A percentile compares a stretch with the other conserved stretches of the same genome.
Conservation (phyloP, 2,797 vertebrate species). For the Gastrophryne carolinensis region DNA sequence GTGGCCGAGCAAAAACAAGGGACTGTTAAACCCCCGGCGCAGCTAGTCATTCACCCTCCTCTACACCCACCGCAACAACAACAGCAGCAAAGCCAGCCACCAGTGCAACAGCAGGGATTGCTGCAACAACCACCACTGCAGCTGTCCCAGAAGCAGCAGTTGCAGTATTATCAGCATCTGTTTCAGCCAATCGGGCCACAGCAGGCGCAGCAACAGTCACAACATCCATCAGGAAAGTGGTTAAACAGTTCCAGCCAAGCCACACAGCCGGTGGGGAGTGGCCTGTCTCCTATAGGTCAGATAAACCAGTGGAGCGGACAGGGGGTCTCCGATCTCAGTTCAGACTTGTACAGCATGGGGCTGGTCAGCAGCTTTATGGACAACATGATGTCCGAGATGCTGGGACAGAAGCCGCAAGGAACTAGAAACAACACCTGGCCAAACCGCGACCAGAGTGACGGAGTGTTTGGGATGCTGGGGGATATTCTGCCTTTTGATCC, state of each 20-base stretch:
- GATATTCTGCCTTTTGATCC: slow-evolving; percentile 95
- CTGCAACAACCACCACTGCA: slow-evolving; percentile 72
- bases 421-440: slow-evolving; percentile 98
- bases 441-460: slow-evolving; percentile 95
- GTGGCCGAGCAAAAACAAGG: slow-evolving; percentile 85
- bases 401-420: slow-evolving; percentile 94
- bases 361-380: slow-evolving; percentile 98
- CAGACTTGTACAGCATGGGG: slow-evolving; percentile 93
- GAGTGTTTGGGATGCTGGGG: slow-evolving; percentile 82
- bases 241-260: slow-evolving; percentile 77
- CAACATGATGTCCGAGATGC: slow-evolving; percentile 92
- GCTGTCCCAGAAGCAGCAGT: slow-evolving; percentile 67
- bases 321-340: slow-evolving; percentile 88
- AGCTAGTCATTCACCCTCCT: slow-evolving; percentile 73
- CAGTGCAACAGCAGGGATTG: slow-evolving; percentile 71
- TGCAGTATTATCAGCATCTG: slow-evolving; percentile 93
- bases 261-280: slow-evolving; percentile 73
- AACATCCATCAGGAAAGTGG: slow-evolving; percentile 89
- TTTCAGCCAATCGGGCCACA: slow-evolving; percentile 87
- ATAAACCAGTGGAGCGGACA: slow-evolving; percentile 87
- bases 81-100: slow-evolving; percentile 71
- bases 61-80: slow-evolving; percentile 74
- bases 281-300: slow-evolving; percentile 82
- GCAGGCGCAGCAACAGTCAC: slow-evolving; percentile 65
- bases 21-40: slow-evolving; percentile 69